These are phyloP conservation scores for Chaetoderma sp. DNA, from an alignment of 2,888 invertebrate species.

Conservation along the genomic window DNA sequence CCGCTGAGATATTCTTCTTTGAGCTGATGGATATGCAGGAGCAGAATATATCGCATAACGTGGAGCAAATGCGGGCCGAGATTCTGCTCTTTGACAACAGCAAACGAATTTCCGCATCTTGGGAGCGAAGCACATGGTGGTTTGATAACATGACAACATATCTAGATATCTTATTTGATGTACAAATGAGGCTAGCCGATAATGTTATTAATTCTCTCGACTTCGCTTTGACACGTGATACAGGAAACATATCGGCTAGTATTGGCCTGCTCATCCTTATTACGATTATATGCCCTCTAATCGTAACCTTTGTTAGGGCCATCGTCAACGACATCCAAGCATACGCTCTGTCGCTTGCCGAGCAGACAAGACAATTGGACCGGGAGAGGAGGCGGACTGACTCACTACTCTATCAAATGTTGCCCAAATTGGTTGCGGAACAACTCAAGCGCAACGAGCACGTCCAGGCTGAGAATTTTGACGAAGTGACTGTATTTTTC, in stretches of 20 bases:
- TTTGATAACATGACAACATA: slow-evolving; percentile 23
- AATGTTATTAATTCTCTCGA: slow-evolving; percentile 25
- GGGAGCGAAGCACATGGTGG: background rate
- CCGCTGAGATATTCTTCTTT: slow-evolving; percentile 50
- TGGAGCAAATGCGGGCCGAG: background rate
- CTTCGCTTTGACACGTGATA: slow-evolving; percentile 2
- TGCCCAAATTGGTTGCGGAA: slow-evolving; percentile 62
- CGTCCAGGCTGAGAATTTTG: slow-evolving; percentile 54
- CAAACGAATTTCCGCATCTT: background rate
- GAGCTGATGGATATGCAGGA: slow-evolving; percentile 5
- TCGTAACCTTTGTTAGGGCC: slow-evolving; percentile 1
- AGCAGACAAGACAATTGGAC: slow-evolving; percentile 54
- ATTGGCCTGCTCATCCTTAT: slow-evolving; percentile 1
- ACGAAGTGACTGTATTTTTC: slow-evolving; percentile 59
- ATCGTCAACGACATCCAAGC: slow-evolving; percentile 6
- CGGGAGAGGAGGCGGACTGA: slow-evolving; percentile 62
- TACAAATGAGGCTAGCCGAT: slow-evolving; percentile 32
- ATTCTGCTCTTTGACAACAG: background rate
- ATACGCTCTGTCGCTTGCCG: slow-evolving; percentile 15
- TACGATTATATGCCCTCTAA: slow-evolving; percentile 1
- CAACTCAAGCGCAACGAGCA: slow-evolving; percentile 56
- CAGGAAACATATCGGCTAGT: background rate
- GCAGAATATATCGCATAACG: background rate
- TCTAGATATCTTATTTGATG: slow-evolving; percentile 35
- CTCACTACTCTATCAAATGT: slow-evolving; percentile 62